Conservation (phyloP, 2,888 invertebrate species). For the Mesorhabditis spiculigera region DNA sequence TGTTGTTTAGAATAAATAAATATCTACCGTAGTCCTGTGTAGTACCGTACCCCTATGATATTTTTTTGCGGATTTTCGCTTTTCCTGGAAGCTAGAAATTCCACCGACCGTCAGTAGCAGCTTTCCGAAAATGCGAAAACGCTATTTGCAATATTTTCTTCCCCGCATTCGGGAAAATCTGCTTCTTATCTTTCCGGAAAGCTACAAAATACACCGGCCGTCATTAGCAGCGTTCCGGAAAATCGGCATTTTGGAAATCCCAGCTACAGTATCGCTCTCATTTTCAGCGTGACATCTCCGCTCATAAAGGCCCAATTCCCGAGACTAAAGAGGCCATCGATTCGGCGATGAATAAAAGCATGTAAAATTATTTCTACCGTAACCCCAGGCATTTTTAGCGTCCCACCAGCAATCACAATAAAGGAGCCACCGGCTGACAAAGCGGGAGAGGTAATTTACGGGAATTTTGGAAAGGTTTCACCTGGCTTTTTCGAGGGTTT, state of each 20-base stretch:
- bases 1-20: too few species aligned
- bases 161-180: too few species aligned
- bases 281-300: background rate
- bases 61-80: too few species aligned
- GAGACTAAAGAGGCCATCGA: background rate
- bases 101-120: too few species aligned
- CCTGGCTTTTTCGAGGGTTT: too few species aligned
- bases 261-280: background rate
- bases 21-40: too few species aligned
- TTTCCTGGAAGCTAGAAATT: too few species aligned
- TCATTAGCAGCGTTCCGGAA: background rate
- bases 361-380: background rate
- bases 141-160: too few species aligned
- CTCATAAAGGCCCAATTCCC: background rate
- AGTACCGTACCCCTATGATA: too few species aligned
- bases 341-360: slow-evolving; percentile 6
- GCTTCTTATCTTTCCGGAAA: too few species aligned
- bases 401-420: background rate
- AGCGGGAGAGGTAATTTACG: background rate
- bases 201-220: background rate
- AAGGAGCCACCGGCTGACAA: background rate
- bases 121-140: too few species aligned
- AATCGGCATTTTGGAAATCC: background rate
- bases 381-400: background rate
- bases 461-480: too few species aligned